Percentiles rank a stretch among this genome's conserved stretches.
phyloP scores from a whole-genome alignment of 2,797 vertebrate genomes.

The Pantherophis alleghaniensis region DNA sequence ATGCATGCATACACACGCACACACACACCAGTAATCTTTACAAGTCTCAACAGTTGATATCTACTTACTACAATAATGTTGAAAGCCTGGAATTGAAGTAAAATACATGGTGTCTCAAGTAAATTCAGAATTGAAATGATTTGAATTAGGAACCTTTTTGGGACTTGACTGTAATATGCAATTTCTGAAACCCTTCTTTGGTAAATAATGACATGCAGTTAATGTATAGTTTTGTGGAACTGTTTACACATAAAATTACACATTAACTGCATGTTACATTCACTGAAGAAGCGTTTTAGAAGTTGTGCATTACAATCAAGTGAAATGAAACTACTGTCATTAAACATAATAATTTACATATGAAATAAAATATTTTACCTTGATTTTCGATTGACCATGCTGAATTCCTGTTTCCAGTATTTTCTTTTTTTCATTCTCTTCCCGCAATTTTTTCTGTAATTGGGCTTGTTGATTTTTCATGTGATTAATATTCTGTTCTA shows the following conservation, averaged over 20 bases:
- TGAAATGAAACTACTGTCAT: neutral
- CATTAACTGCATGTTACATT: neutral
- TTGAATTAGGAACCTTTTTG: neutral
- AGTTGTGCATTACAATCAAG: neutral
- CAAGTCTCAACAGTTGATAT: neutral
- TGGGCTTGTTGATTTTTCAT: conserved; percentile 79
- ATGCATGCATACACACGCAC: neutral
- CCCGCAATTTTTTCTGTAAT: conserved; percentile 74
- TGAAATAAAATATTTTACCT: conserved; percentile 59
- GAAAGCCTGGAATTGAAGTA: neutral
- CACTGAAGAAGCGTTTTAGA: conserved; percentile 1
- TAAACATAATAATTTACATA: neutral
- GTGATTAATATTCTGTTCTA: conserved; percentile 78
- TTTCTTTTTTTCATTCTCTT: conserved; percentile 69
- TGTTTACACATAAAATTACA: neutral
- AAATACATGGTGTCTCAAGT: neutral
- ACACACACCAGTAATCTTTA: neutral
- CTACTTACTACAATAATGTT: neutral
- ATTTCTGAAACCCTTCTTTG: neutral
- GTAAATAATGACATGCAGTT: neutral
- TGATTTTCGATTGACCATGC: conserved; percentile 74
- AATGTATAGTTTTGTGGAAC: neutral
- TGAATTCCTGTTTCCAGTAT: conserved; percentile 75
- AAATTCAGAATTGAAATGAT: neutral
- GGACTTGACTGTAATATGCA: neutral